Conservation (phyloP, 1,140 invertebrate genomes). For the Drosophila rufa region DNA sequence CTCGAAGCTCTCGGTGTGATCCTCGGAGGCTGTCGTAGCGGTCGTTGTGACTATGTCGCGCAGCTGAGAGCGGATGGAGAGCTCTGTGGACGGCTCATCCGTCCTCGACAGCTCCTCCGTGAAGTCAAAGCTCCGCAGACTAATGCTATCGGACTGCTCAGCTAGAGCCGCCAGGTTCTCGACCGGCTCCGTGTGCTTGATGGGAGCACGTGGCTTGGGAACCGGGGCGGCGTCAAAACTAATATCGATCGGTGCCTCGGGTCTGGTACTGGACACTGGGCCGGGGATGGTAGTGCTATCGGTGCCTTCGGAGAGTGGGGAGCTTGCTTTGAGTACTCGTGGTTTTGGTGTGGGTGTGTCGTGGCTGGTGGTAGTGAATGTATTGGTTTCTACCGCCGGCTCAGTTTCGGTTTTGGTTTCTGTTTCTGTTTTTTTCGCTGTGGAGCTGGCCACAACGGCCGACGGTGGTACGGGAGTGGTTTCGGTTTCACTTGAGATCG, state of each 20-base stretch:
- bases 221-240: constrained; percentile 63
- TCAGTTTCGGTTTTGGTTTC: constrained; percentile 47
- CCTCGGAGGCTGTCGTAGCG: constrained; percentile 73
- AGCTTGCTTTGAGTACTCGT: constrained; percentile 73
- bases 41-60: constrained; percentile 70
- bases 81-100: constrained; percentile 77
- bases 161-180: constrained; percentile 73
- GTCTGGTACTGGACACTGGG: constrained; percentile 43
- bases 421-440: constrained; percentile 40
- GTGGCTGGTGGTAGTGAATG: constrained; percentile 52
- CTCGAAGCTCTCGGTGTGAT: constrained; percentile 79
- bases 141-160: constrained; percentile 79
- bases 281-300: constrained; percentile 66
- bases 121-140: constrained; percentile 78
- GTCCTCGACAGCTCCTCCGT: constrained; percentile 80
- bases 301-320: constrained; percentile 69
- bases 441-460: constrained; percentile 42
- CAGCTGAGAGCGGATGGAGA: constrained; percentile 72
- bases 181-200: constrained; percentile 74
- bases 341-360: constrained; percentile 83
- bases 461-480: constrained; percentile 81
- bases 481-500: constrained; percentile 79
- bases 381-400: constrained; percentile 57
- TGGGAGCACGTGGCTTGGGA: constrained; percentile 77
- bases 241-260: constrained; percentile 61